phyloP scores from a whole-genome alignment of 2,797 vertebrate genomes.

The Bryconaethiops microstoma region DNA sequence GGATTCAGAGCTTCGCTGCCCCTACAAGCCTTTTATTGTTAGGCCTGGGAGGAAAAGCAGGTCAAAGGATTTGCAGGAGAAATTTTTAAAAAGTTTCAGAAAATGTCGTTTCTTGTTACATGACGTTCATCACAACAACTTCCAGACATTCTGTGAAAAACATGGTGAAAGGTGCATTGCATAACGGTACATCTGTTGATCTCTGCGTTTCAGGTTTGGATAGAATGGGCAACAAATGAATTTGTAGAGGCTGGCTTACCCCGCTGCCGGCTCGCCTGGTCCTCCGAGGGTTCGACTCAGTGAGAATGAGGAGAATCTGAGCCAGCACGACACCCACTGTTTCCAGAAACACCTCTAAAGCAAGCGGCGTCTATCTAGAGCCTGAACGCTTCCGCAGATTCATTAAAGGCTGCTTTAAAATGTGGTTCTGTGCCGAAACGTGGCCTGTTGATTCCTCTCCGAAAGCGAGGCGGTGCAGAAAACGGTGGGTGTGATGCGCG shows the following conservation, averaged over 20 bases:
- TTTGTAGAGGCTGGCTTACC: constrained; percentile 85
- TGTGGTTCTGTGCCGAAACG: too few relatives aligned
- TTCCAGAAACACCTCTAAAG: constrained; percentile 43
- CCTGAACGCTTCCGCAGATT: too few relatives aligned
- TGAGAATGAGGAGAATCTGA: constrained; percentile 37
- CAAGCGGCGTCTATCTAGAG: too few relatives aligned
- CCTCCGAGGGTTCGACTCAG: constrained; percentile 48
- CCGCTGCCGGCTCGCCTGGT: constrained; percentile 69
- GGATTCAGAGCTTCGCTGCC: constrained; percentile 98
- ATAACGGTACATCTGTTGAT: constrained; percentile 57
- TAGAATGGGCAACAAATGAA: constrained; percentile 76
- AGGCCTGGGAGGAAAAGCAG: constrained; percentile 99
- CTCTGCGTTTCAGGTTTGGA: constrained; percentile 72
- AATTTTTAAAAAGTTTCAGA: constrained; percentile 70
- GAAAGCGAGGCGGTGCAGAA: background rate
- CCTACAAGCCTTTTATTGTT: constrained; percentile 98
- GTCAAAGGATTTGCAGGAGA: constrained; percentile 96
- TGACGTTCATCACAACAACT: constrained; percentile 63
- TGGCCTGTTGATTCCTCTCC: too few relatives aligned
- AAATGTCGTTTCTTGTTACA: constrained; percentile 76
- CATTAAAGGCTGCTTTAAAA: too few relatives aligned
- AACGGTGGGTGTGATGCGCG: constrained; percentile 39
- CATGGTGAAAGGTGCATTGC: constrained; percentile 64
- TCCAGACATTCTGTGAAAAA: constrained; percentile 48
- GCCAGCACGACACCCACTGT: constrained; percentile 70